These are phyloP conservation scores for Erannis defoliaria DNA, from an alignment of 2,888 invertebrate genomes.

Conservation along the genomic window DNA sequence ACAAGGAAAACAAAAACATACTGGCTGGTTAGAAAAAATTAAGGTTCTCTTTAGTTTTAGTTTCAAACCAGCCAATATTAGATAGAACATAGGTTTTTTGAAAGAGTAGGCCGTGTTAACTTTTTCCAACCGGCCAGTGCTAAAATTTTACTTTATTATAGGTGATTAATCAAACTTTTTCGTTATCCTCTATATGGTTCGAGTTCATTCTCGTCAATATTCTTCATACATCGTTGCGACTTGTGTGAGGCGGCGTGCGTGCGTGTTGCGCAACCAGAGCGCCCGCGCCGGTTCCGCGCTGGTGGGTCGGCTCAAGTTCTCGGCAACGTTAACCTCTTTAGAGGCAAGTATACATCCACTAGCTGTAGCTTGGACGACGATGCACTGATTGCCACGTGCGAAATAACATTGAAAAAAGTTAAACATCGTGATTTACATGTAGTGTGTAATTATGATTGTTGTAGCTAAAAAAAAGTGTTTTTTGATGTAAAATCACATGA, in stretches of 20 bases:
- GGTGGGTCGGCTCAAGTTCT: constrained; percentile 74
- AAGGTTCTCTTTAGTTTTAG: too few species aligned
- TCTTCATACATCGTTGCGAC: constrained; percentile 36
- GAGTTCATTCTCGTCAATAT: constrained; percentile 13
- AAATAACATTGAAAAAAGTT: background rate
- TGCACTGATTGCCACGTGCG: constrained; percentile 24
- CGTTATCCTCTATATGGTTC: background rate
- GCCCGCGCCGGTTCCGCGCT: constrained; percentile 61
- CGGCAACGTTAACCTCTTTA: constrained; percentile 77
- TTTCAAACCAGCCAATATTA: too few species aligned
- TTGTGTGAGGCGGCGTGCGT: constrained; percentile 40
- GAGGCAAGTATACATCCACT: constrained; percentile 54
- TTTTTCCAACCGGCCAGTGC: background rate
- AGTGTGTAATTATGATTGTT: background rate
- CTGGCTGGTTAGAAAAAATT: too few species aligned
- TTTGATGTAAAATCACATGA: too few species aligned
- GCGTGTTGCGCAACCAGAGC: constrained; percentile 73
- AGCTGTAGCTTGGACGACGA: constrained; percentile 27
- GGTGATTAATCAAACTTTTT: background rate
- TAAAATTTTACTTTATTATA: background rate
- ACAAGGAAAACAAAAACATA: too few species aligned
- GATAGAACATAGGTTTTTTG: too few species aligned
- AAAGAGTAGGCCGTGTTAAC: too few species aligned
- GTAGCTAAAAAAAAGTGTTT: too few species aligned
- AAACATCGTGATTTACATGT: background rate